Evolutionary conservation across 2,888 invertebrate species (phyloP).

Genomic region (Limnephilus lunatus): DNA sequence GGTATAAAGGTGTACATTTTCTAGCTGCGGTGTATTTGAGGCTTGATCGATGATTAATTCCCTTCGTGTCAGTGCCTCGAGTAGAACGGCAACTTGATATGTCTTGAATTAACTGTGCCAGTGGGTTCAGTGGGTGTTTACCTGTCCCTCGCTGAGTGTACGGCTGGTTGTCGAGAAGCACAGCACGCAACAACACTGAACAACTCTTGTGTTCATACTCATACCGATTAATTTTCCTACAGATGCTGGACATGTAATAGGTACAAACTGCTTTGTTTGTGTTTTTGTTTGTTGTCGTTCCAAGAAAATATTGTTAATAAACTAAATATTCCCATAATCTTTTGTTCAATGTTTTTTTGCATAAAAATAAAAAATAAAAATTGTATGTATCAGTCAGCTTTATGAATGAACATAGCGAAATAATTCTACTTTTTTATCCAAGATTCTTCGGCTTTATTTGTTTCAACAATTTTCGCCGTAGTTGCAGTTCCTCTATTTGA

Average conservation of each 20-base stretch:
- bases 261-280: not conserved
- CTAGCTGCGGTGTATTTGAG: not conserved
- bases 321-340: not conserved
- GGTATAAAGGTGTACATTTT: not conserved
- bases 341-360: not conserved
- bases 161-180: not conserved
- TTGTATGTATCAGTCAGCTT: not conserved
- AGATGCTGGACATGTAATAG: not conserved
- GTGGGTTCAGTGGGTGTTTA: slow-evolving; percentile 31
- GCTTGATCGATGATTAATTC: not conserved
- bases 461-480: not conserved
- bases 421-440: not conserved
- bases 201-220: not conserved
- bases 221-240: not conserved
- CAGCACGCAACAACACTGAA: not conserved
- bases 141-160: slow-evolving; percentile 17
- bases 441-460: not conserved
- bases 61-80: slow-evolving; percentile 5
- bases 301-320: not conserved
- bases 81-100: slow-evolving; percentile 13
- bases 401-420: not conserved
- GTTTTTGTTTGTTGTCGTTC: not conserved
- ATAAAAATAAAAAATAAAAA: not conserved
- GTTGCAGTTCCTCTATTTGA: not conserved
- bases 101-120: not conserved